phyloP scores from a whole-genome alignment of 2,797 vertebrate species.

The Myripristis murdjan region DNA sequence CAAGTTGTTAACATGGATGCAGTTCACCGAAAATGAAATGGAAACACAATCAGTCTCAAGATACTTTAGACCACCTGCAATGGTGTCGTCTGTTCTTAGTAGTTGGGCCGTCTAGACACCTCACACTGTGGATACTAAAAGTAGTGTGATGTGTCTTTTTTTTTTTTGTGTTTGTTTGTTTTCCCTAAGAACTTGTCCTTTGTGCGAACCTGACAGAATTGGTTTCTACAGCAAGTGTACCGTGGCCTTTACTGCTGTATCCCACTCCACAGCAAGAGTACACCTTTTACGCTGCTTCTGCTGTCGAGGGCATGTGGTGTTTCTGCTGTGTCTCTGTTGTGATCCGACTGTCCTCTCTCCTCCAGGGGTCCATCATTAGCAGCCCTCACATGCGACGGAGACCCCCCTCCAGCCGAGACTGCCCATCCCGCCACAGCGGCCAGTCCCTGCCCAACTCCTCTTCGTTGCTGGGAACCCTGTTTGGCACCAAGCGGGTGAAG shows the following conservation, averaged over 20 bases:
- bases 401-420: constrained; percentile 93
- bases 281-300: neutral
- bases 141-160: no score
- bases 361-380: constrained; percentile 99
- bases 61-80: constrained; percentile 40
- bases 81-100: neutral
- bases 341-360: constrained; percentile 59
- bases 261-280: neutral
- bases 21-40: constrained; percentile 34
- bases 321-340: constrained; percentile 3
- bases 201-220: no score
- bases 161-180: no score
- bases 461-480: constrained; percentile 94
- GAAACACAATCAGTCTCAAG: constrained; percentile 23
- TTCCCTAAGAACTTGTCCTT: no score
- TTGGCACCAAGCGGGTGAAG: constrained; percentile 92
- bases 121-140: neutral
- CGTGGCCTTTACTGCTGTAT: no score
- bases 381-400: constrained; percentile 95
- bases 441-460: constrained; percentile 93
- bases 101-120: neutral
- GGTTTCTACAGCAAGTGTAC: no score
- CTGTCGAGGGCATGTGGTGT: neutral
- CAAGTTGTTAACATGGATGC: constrained; percentile 38
- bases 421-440: constrained; percentile 89